These are phyloP conservation scores for Colletes latitarsis DNA, from an alignment of 1,140 invertebrate species.

Conservation along the genomic window DNA sequence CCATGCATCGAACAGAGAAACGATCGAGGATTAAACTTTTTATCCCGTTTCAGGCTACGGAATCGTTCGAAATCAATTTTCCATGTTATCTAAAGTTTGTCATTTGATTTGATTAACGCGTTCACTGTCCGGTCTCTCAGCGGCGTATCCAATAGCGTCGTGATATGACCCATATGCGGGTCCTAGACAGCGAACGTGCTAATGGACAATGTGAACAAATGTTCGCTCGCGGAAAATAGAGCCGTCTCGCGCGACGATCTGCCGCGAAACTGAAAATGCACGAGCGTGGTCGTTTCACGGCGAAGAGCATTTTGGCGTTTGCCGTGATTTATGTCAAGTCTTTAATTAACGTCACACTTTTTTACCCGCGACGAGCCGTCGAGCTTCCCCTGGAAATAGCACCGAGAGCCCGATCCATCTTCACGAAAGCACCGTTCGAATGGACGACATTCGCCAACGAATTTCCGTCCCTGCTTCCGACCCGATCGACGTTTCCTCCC, in stretches of 20 bases:
- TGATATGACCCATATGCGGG: no score
- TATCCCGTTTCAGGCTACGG: not conserved
- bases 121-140: no score
- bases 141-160: no score
- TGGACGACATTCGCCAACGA: not conserved
- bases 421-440: constrained; percentile 7
- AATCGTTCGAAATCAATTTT: not conserved
- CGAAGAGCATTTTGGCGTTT: constrained; percentile 28
- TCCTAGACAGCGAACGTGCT: no score
- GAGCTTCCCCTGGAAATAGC: constrained; percentile 25
- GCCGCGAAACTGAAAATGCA: constrained; percentile 3
- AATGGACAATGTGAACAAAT: no score
- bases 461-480: not conserved
- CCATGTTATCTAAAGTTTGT: no score
- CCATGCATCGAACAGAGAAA: not conserved
- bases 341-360: constrained; percentile 40
- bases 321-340: constrained; percentile 18
- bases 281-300: not conserved
- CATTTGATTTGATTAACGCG: no score
- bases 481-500: not conserved
- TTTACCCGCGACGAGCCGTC: constrained; percentile 4
- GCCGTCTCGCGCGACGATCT: not conserved
- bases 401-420: not conserved
- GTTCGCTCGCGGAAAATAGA: not conserved
- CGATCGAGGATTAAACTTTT: not conserved